phyloP scores from a whole-genome alignment of 2,113 vertebrate species.

The Malurus melanocephalus region DNA sequence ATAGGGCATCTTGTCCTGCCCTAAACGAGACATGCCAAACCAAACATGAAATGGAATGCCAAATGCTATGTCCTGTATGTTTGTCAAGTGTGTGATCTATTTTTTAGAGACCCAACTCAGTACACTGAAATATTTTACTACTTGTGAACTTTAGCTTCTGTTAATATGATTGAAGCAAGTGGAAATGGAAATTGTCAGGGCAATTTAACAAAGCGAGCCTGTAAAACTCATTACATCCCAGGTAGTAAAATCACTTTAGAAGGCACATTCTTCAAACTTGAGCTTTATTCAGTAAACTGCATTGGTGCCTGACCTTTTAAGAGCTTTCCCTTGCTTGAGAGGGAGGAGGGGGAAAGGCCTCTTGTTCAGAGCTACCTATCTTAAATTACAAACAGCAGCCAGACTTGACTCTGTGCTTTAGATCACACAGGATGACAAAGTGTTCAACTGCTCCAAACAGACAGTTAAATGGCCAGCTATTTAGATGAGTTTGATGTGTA shows the following conservation, averaged over 20 bases:
- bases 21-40: constrained; percentile 43
- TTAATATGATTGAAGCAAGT: constrained; percentile 77
- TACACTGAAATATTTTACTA: constrained; percentile 71
- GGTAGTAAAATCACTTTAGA: constrained; percentile 74
- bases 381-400: constrained; percentile 71
- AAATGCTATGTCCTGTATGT: constrained; percentile 36
- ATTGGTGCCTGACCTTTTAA: constrained; percentile 72
- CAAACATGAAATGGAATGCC: constrained; percentile 63
- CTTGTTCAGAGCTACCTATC: constrained; percentile 59
- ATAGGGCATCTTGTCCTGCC: constrained; percentile 48
- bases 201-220: constrained; percentile 75
- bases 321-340: constrained; percentile 47
- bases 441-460: constrained; percentile 25
- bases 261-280: constrained; percentile 74
- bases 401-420: constrained; percentile 54
- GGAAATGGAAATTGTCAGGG: constrained; percentile 79
- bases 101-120: constrained; percentile 58
- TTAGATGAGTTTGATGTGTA: constrained; percentile 58
- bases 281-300: constrained; percentile 75
- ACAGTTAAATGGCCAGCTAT: constrained; percentile 61
- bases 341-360: constrained; percentile 44
- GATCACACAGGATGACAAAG: constrained; percentile 45
- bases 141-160: constrained; percentile 77
- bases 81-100: constrained; percentile 67
- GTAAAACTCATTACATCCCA: constrained; percentile 72